Conservation (phyloP, 2,888 invertebrate genomes). For the Drosophila villosipedis region DNA sequence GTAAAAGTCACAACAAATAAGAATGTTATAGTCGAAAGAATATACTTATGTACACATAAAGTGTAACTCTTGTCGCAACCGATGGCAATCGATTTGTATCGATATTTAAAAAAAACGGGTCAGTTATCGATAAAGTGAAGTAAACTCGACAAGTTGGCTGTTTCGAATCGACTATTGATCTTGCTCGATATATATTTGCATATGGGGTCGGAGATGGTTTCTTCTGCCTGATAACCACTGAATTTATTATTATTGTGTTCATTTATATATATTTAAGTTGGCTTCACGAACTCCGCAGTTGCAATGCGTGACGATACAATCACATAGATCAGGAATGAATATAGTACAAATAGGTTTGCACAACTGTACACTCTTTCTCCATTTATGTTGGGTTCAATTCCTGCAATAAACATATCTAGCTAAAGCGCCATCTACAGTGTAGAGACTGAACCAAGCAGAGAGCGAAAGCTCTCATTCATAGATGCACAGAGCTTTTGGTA, state of each 20-base stretch:
- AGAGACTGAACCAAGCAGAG: not conserved
- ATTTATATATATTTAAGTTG: not conserved
- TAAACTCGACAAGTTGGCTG: not conserved
- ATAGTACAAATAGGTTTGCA: not conserved
- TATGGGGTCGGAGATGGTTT: not conserved
- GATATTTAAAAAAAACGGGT: not conserved
- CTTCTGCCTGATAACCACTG: not conserved
- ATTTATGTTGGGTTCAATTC: not conserved
- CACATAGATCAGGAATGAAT: not conserved
- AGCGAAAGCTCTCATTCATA: not conserved
- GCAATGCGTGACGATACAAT: not conserved
- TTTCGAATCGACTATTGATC: no score
- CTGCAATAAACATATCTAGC: not conserved
- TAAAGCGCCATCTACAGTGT: conserved; percentile 15
- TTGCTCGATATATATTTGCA: not conserved
- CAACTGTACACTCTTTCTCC: not conserved
- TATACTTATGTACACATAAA: not conserved
- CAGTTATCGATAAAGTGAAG: not conserved
- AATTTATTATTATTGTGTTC: not conserved
- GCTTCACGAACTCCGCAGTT: not conserved
- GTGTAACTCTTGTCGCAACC: not conserved
- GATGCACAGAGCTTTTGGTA: not conserved
- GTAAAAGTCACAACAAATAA: no score
- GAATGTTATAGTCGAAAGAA: not conserved
- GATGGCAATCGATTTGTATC: not conserved